Percentiles rank a stretch among this genome's conserved stretches.
These are phyloP conservation scores for Tanytarsus gracilentus DNA, from an alignment of 2,888 invertebrate genomes.

Conservation along the genomic window DNA sequence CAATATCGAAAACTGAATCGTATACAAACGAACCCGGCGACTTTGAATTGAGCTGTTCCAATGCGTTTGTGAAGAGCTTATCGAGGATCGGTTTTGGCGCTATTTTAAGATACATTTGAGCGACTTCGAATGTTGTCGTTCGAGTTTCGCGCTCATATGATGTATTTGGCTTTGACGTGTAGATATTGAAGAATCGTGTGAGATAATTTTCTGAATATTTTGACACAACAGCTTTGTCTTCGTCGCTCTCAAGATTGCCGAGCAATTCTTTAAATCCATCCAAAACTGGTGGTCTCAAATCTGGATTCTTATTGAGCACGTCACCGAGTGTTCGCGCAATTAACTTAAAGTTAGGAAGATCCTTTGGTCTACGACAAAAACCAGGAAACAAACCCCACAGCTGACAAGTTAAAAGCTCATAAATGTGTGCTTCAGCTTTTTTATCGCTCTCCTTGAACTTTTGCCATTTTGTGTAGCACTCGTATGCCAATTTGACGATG, in stretches of 20 bases:
- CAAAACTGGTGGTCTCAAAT: slow-evolving; percentile 72
- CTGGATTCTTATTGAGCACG: slow-evolving; percentile 66
- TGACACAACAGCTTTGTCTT: slow-evolving; percentile 55
- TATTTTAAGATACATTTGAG: slow-evolving; percentile 52
- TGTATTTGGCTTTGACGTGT: slow-evolving; percentile 49
- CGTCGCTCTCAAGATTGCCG: slow-evolving; percentile 49
- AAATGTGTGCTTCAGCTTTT: slow-evolving; percentile 53
- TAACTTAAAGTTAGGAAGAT: slow-evolving; percentile 60
- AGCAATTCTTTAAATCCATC: slow-evolving; percentile 72
- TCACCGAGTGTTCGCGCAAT: slow-evolving; percentile 74
- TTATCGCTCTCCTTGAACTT: slow-evolving; percentile 45
- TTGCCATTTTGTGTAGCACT: slow-evolving; percentile 56
- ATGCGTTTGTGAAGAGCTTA: slow-evolving; percentile 57
- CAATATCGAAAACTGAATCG: slow-evolving; percentile 68
- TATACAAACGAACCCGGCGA: slow-evolving; percentile 50
- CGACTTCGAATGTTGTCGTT: slow-evolving; percentile 37
- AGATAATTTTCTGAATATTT: slow-evolving; percentile 87
- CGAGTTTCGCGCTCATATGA: slow-evolving; percentile 40
- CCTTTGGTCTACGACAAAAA: slow-evolving; percentile 74
- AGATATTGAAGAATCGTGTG: slow-evolving; percentile 84
- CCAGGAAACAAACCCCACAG: slow-evolving; percentile 88
- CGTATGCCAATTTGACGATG: slow-evolving; percentile 71
- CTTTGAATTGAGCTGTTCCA: slow-evolving; percentile 45
- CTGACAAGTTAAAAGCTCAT: slow-evolving; percentile 69
- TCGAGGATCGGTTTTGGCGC: slow-evolving; percentile 50